Evolutionary conservation across 2,797 vertebrate species (phyloP).

Genomic region (Columba guinea): DNA sequence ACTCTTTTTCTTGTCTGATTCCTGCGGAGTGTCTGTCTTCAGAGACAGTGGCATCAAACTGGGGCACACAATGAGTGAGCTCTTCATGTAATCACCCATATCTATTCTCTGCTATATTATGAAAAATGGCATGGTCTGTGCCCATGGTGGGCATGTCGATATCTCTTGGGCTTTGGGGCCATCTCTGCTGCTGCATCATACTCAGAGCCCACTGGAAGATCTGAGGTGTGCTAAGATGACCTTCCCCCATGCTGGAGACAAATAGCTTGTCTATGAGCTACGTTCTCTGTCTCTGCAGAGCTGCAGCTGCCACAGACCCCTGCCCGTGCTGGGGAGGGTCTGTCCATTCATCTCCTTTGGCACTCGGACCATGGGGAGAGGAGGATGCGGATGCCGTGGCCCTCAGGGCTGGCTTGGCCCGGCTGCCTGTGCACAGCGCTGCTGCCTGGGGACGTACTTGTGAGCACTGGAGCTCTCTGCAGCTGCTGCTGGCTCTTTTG

Average conservation of each 20-base stretch:
- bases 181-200: neutral
- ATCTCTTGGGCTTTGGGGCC: neutral
- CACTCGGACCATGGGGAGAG: neutral
- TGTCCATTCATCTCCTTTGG: neutral
- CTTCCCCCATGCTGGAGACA: neutral
- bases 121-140: neutral
- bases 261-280: neutral
- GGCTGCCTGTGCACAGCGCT: neutral
- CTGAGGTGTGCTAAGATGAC: neutral
- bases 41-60: neutral
- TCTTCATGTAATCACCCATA: neutral
- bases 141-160: neutral
- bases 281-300: neutral
- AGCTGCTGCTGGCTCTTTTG: constrained; percentile 45
- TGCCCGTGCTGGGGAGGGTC: neutral
- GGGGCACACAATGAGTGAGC: accelerated
- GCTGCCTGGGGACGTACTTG: neutral
- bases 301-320: neutral
- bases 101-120: neutral
- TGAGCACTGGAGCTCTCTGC: neutral
- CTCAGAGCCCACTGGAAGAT: neutral
- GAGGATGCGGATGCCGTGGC: neutral
- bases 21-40: neutral
- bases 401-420: accelerated
- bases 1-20: neutral